phyloP scores from a whole-genome alignment of 1,140 invertebrate species.

The Lepidurus arcticus region DNA sequence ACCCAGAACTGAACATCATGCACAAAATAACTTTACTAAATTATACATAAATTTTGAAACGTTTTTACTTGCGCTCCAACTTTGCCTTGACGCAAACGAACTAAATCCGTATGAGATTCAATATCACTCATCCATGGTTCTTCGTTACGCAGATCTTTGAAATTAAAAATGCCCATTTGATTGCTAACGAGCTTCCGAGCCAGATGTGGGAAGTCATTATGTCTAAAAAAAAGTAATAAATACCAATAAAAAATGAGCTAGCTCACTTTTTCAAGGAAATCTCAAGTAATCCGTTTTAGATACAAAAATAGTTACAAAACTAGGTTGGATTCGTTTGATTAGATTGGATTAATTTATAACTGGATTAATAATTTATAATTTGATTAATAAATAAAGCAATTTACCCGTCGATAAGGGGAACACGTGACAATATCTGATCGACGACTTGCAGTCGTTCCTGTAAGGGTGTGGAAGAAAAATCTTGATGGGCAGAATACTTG shows the following conservation, averaged over 20 bases:
- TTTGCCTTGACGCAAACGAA: constrained; percentile 67
- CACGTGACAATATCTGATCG: constrained; percentile 22
- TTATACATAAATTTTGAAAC: constrained; percentile 18
- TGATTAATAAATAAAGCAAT: neutral
- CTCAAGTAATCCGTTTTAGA: neutral
- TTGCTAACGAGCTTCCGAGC: constrained; percentile 74
- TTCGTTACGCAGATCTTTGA: constrained; percentile 65
- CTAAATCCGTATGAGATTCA: constrained; percentile 85
- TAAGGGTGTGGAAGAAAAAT: neutral
- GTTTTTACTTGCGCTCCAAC: constrained; percentile 72
- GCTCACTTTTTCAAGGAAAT: neutral
- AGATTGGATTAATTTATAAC: neutral
- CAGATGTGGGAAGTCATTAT: constrained; percentile 84
- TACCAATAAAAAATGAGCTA: neutral
- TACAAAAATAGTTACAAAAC: neutral
- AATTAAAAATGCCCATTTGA: constrained; percentile 68
- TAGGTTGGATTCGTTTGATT: neutral
- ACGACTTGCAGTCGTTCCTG: neutral
- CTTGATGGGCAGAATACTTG: neutral
- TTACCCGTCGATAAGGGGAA: constrained; percentile 33
- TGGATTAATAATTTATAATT: neutral
- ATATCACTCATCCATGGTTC: constrained; percentile 71
- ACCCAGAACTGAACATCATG: constrained; percentile 37
- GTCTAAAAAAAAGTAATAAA: constrained; percentile 50
- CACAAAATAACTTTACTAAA: constrained; percentile 24